Base-by-base conservation (phyloP, 1,140 invertebrate genomes). In the Oryzaephilus surinamensis region DNA sequence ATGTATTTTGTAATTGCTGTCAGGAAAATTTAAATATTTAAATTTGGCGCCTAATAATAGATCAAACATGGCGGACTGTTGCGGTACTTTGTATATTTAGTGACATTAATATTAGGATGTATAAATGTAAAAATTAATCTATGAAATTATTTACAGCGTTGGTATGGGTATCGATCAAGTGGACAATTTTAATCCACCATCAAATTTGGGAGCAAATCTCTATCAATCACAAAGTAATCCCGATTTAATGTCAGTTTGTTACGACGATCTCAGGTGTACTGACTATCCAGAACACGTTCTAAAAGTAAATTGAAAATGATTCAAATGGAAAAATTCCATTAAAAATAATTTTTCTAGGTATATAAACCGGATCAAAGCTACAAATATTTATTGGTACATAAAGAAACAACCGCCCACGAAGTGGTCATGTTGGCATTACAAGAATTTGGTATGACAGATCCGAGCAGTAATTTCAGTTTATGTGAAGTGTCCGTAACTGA, bases 321-420 rank as follows among this genome's bases (percentile, higher is more conserved):
- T n/a, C 11, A 14, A 29, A 29, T 6, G 4, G 15, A n/a, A 5
- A 14, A 31, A 10, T 4, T 31, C 29, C 15, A 13, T 29, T 32
- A 16, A 32, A 7, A 1, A 17, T 5, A 16, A 15, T 17, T 38
- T 32, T 42, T 45, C 6, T 28, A 57, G 55, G 56, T 91, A n/a
- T 92, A 85, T 57, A 86, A 88, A 68, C 77, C 87, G 15, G 96
- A 99, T 71, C 95, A 98, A 69, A 89, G 87, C 3, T 97, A 87
- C 71, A 97, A 97, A 68, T 98, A 95, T 69, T 75, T 99, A 38
- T 74, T 95, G 26, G 89, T 99, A 32, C 90, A 96, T 61, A 97
- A 97, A 73, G 95, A 99, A 64, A 99, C 95, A 2, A 97, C 92
- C 15, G 93, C 95, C 1, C 84, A 93, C 55, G 92, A 98, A 70